Base-by-base conservation (phyloP, 2,888 invertebrate genomes). In the Patella ulyssiponensis region DNA sequence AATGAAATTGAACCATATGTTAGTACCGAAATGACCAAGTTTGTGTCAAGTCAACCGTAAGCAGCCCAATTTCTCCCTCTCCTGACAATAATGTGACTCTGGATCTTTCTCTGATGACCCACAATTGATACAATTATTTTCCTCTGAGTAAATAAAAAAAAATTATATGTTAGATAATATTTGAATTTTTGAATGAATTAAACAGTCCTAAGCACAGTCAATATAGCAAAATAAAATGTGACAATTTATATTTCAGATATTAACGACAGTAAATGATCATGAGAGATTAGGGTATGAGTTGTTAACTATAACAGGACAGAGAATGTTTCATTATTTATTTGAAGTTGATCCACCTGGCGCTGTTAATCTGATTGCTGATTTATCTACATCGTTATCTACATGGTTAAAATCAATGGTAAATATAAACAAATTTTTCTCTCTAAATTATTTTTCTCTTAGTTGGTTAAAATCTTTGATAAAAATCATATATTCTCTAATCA, bases 261-360 rank as follows among this genome's bases (percentile, higher is more conserved):
- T 96, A 53, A 91, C 94, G 17, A 93, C 94, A 27, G 94, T 97
- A 7, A 94, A 93, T 77, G 95, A 96, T 80, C 94, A 94, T n/a
- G 94, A 94, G 85, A 92, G 93, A 70, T 91, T 97, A 78, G 94
- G 96, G 14, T 93, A 94, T 1, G 94, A 95, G 82, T 92, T 98
- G 79, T 91, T 97, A 51, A 94, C 95, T 51, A 94, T 98, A 76
- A 96, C 95, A n/a, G 96, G 96, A 9, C 95, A 95, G 89, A 93
- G 98, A 82, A 92, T 98, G 80, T 87, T 88, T 23, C 93, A 94
- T 85, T 94, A 93, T 85, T 94, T 94, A 79, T 94, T 91, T 81
- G 92, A 92, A 27, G 83, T 87, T 20, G 89, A 89, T 71, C 84
- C 87, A 9, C 83, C 89, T 89, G 93, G 83, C 71, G 88, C 94